Conservation (phyloP, 2,888 invertebrate genomes). For the Chymomyza procnemis region DNA sequence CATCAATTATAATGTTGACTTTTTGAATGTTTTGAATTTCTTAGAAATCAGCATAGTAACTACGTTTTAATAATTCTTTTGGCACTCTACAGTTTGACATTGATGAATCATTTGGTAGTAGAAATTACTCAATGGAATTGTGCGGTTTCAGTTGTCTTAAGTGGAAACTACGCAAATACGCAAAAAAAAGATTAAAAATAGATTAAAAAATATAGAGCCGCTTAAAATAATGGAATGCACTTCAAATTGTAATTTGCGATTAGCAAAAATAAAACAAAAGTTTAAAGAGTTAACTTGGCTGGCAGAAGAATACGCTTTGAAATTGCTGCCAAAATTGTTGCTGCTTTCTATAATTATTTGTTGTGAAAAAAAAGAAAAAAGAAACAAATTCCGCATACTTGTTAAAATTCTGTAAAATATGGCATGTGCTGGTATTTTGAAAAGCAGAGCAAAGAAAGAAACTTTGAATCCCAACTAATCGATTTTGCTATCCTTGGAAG, state of each 20-base stretch:
- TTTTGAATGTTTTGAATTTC: neutral
- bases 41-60: neutral
- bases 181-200: neutral
- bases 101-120: constrained; percentile 1
- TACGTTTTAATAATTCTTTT: neutral
- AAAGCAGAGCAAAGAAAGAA: no score
- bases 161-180: neutral
- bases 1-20: constrained; percentile 1
- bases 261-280: neutral
- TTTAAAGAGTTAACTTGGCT: no score
- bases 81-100: neutral
- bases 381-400: no score
- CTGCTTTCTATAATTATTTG: no score
- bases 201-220: neutral
- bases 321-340: no score
- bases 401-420: no score
- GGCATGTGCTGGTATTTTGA: no score
- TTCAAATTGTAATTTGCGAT: neutral
- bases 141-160: neutral
- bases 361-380: no score
- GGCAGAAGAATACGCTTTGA: no score
- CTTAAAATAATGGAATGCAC: neutral
- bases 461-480: no score
- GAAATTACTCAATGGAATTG: neutral
- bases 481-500: no score